Conservation (phyloP, 2,888 invertebrate species). For the Antheraea yamamai region DNA sequence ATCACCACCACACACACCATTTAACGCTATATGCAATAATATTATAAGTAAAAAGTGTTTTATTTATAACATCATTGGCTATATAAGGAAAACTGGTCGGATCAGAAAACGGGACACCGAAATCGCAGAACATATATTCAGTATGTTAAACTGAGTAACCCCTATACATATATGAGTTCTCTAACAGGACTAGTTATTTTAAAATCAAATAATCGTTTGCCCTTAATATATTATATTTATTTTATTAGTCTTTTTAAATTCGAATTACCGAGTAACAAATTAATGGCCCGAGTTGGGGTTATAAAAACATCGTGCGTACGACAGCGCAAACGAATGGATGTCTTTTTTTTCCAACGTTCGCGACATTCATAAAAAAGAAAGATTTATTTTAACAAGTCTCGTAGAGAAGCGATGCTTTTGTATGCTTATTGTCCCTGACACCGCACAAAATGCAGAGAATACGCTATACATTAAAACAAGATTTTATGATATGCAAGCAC, state of each 20-base stretch:
- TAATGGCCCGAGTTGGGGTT: slow-evolving; percentile 19
- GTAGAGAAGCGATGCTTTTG: slow-evolving; percentile 25
- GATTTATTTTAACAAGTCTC: slow-evolving; percentile 31
- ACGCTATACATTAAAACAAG: slow-evolving; percentile 27
- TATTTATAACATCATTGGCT: too few species aligned
- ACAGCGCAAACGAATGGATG: slow-evolving; percentile 18
- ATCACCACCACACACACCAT: too few species aligned
- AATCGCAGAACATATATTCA: too few species aligned
- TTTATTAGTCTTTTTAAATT: neutral
- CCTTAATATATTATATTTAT: neutral
- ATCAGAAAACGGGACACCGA: too few species aligned
- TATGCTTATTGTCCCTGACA: slow-evolving; percentile 29
- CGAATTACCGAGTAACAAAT: slow-evolving; percentile 13
- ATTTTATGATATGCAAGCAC: slow-evolving; percentile 26
- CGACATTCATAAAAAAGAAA: slow-evolving; percentile 23
- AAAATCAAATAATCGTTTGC: neutral
- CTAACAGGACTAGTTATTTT: neutral
- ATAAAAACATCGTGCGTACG: slow-evolving; percentile 21
- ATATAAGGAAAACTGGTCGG: too few species aligned
- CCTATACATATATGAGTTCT: neutral
- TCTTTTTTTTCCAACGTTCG: slow-evolving; percentile 20
- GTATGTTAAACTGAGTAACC: too few species aligned
- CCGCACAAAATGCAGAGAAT: slow-evolving; percentile 25
- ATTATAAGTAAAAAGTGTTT: too few species aligned
- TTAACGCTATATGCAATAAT: too few species aligned